Conservation (phyloP, 2,113 vertebrate species). For the Anser brachyrhynchus region DNA sequence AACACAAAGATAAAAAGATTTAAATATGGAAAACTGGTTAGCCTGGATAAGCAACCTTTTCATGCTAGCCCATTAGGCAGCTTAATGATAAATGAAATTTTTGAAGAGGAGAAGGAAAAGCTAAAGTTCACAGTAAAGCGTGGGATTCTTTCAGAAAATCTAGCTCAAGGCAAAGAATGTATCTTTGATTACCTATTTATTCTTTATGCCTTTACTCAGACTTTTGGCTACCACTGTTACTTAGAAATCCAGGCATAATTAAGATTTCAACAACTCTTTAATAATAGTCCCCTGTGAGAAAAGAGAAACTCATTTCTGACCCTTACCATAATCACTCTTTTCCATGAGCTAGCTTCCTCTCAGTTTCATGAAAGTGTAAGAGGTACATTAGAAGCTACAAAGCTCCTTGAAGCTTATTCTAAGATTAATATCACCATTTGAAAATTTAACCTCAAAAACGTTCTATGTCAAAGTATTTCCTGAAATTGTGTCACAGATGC, state of each 20-base stretch:
- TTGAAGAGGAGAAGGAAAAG: background rate
- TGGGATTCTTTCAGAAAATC: background rate
- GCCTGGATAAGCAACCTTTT: background rate
- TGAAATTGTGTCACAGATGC: background rate
- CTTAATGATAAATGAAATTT: background rate
- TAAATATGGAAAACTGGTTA: background rate
- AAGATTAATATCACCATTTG: background rate
- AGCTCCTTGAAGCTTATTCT: background rate
- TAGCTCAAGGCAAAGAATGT: background rate
- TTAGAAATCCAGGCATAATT: background rate
- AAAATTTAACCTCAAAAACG: background rate
- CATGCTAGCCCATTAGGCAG: background rate
- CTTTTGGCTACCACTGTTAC: background rate
- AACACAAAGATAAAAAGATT: background rate
- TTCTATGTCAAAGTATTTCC: background rate
- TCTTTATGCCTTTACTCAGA: background rate
- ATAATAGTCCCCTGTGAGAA: background rate
- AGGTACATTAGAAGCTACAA: background rate
- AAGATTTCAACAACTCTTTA: background rate
- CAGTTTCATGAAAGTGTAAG: background rate
- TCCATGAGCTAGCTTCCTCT: background rate
- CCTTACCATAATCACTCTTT: fast-evolving
- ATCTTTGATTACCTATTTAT: background rate
- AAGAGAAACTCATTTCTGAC: background rate
- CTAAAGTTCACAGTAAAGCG: background rate